These are phyloP conservation scores for Ciconia boyciana DNA, from an alignment of 2,113 vertebrate genomes.

Conservation along the genomic window DNA sequence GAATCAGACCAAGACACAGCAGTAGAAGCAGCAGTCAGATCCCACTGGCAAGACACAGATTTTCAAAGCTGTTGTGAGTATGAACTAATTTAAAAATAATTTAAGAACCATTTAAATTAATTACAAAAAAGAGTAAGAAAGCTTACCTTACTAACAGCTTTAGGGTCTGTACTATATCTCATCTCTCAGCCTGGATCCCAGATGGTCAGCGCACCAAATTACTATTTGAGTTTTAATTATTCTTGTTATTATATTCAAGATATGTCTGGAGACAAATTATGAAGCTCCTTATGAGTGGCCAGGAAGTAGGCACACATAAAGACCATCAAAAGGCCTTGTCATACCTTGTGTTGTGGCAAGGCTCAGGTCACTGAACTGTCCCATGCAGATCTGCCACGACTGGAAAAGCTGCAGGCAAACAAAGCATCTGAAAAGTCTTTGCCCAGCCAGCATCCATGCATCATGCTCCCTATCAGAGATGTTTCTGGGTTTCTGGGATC, in stretches of 20 bases:
- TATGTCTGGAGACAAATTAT: constrained; percentile 39
- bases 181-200: constrained; percentile 41
- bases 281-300: background rate
- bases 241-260: constrained; percentile 29
- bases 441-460: background rate
- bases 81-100: constrained; percentile 51
- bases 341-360: background rate
- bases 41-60: background rate
- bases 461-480: background rate
- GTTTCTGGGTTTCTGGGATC: background rate
- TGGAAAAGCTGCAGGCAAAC: background rate
- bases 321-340: background rate
- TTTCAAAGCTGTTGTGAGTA: constrained; percentile 47
- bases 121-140: constrained; percentile 18
- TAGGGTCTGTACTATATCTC: constrained; percentile 19
- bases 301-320: background rate
- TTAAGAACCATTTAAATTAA: constrained; percentile 56
- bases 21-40: constrained; percentile 17
- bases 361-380: background rate
- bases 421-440: background rate
- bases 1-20: constrained; percentile 19
- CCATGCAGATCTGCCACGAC: background rate
- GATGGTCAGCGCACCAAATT: constrained; percentile 49
- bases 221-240: constrained; percentile 55
- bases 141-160: constrained; percentile 46